A percentile compares a stretch with the other conserved stretches of the same genome.
Conservation (phyloP, 2,888 invertebrate genomes). For the Clistopyga incitator region DNA sequence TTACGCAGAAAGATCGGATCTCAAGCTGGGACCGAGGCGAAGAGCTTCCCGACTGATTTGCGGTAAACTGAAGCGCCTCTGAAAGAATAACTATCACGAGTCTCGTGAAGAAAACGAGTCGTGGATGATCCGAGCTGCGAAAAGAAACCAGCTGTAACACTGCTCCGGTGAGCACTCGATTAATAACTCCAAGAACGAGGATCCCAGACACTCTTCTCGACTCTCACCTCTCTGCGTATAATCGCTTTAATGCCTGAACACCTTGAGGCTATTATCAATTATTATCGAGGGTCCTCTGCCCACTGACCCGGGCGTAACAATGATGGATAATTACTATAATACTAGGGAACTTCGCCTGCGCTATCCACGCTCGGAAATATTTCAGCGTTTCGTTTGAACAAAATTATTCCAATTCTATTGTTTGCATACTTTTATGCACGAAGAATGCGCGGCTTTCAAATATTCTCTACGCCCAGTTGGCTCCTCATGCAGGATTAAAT, state of each 20-base stretch:
- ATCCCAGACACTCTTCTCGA: constrained; percentile 5
- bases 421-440: background rate
- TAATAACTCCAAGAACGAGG: constrained; percentile 57
- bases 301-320: constrained; percentile 19
- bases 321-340: constrained; percentile 22
- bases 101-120: constrained; percentile 18
- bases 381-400: background rate
- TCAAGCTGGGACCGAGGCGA: background rate
- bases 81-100: constrained; percentile 21
- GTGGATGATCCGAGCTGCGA: constrained; percentile 41
- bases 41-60: constrained; percentile 35
- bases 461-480: background rate
- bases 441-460: background rate
- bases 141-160: constrained; percentile 19
- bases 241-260: constrained; percentile 20
- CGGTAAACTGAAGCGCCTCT: background rate
- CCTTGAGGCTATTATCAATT: constrained; percentile 39
- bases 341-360: background rate
- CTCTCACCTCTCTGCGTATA: constrained; percentile 20
- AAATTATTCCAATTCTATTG: constrained; percentile 15
- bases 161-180: constrained; percentile 47
- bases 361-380: background rate
- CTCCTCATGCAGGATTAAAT: background rate
- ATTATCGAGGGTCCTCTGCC: constrained; percentile 22
- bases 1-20: constrained; percentile 57